Percentiles rank a stretch among this genome's conserved stretches.
These are phyloP conservation scores for Temnothorax nylanderi DNA, from an alignment of 1,140 invertebrate genomes.

Conservation along the genomic window DNA sequence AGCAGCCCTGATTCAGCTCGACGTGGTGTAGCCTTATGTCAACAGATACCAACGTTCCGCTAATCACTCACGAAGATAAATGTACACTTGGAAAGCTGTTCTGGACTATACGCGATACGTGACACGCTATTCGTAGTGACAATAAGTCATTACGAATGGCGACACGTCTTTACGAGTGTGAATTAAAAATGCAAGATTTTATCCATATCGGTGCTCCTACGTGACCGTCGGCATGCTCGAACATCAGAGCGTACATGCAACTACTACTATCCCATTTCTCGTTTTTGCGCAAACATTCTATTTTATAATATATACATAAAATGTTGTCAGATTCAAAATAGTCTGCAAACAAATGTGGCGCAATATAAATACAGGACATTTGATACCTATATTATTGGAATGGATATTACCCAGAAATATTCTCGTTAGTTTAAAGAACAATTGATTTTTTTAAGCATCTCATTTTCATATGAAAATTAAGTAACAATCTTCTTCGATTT, in stretches of 20 bases:
- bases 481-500: neutral
- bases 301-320: neutral
- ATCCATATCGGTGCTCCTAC: neutral
- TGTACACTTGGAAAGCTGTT: conserved; percentile 39
- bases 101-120: conserved; percentile 41
- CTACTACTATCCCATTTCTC: neutral
- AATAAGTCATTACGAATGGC: neutral
- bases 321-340: neutral
- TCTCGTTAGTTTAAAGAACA: neutral
- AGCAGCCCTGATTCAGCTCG: conserved; percentile 80
- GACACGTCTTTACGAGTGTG: neutral
- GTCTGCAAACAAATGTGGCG: neutral
- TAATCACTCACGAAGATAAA: conserved; percentile 56
- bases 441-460: conserved; percentile 1
- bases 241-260: too few species aligned
- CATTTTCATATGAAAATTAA: neutral
- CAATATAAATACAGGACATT: conserved; percentile 20
- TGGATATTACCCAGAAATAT: neutral
- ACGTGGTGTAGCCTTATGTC: conserved; percentile 79
- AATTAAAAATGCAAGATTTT: conserved; percentile 14
- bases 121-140: neutral
- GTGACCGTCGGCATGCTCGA: neutral
- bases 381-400: neutral
- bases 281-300: neutral
- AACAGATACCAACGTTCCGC: conserved; percentile 73